phyloP scores from a whole-genome alignment of 35 echinoderm and acorn worm species.

The Heliocidaris tuberculata region DNA sequence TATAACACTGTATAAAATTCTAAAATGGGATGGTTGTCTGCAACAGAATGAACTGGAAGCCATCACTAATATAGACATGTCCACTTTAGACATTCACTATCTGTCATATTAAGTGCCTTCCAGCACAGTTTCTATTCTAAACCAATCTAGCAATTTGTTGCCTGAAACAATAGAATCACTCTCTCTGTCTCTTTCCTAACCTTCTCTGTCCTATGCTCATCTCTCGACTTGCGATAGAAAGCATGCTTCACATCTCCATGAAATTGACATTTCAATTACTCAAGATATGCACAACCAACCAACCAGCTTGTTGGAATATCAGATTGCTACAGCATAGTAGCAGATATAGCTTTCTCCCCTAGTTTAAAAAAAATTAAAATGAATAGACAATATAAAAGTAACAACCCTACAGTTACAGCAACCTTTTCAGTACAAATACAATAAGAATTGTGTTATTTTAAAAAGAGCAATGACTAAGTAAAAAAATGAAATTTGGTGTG shows the following conservation, averaged over 20 bases:
- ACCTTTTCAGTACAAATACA: not conserved
- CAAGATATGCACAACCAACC: not conserved
- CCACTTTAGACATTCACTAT: not conserved
- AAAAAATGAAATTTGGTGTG: too few relatives aligned
- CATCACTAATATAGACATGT: not conserved
- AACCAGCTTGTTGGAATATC: not conserved
- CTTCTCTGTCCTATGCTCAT: not conserved
- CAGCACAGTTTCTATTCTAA: not conserved
- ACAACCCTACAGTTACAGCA: not conserved
- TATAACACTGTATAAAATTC: not conserved
- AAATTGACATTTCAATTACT: slow-evolving; percentile 19
- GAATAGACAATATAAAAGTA: too few relatives aligned
- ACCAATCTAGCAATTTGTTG: not conserved
- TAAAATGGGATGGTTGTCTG: not conserved
- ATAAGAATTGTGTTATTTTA: not conserved
- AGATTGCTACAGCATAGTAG: not conserved
- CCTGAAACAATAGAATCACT: slow-evolving; percentile 4
- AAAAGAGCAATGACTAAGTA: too few relatives aligned
- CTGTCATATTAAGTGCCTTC: not conserved
- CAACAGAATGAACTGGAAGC: not conserved
- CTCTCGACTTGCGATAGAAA: not conserved
- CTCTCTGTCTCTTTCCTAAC: not conserved
- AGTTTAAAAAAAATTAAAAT: too few relatives aligned
- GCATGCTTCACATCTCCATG: not conserved
- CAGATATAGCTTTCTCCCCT: not conserved